Evolutionary conservation across 2,113 vertebrate species (phyloP).

Genomic region (Tragelaphus buxtoni): DNA sequence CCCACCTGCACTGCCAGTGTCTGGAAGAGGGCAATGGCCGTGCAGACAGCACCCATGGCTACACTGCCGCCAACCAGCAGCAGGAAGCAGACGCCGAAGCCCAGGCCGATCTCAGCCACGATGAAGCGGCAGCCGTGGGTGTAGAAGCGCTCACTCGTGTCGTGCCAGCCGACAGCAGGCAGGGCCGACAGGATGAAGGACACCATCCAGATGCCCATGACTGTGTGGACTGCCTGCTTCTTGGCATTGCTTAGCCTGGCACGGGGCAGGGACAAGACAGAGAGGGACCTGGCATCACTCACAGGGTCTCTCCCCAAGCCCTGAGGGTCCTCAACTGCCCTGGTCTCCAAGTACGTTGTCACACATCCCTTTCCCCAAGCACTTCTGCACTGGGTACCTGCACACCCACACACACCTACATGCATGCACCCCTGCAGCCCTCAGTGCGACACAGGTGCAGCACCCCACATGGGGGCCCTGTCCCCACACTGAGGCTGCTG

Average conservation of each 20-base stretch:
- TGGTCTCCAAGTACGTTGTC: neutral
- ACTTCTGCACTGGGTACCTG: neutral
- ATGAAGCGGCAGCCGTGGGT: conserved; percentile 92
- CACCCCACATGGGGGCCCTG: fast-evolving
- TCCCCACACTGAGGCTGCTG: neutral
- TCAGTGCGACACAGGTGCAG: fast-evolving
- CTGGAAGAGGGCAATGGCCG: conserved; percentile 92
- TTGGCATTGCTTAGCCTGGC: conserved; percentile 92
- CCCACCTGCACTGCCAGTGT: conserved; percentile 87
- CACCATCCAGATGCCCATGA: conserved; percentile 98
- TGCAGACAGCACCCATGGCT: conserved; percentile 90
- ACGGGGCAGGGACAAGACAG: neutral
- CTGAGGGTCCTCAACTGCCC: neutral
- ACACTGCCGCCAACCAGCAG: conserved; percentile 91
- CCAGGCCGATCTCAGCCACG: conserved; percentile 93
- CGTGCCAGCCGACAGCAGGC: conserved; percentile 94
- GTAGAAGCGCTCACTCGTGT: conserved; percentile 92
- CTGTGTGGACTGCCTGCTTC: conserved; percentile 94
- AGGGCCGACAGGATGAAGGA: conserved; percentile 94
- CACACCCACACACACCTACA: neutral
- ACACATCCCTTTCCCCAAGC: neutral
- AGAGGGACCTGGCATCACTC: neutral
- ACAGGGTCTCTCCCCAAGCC: neutral
- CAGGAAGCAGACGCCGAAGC: conserved; percentile 94
- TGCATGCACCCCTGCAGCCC: neutral